Conservation (phyloP, 2,888 invertebrate species). For the Luperina testacea region DNA sequence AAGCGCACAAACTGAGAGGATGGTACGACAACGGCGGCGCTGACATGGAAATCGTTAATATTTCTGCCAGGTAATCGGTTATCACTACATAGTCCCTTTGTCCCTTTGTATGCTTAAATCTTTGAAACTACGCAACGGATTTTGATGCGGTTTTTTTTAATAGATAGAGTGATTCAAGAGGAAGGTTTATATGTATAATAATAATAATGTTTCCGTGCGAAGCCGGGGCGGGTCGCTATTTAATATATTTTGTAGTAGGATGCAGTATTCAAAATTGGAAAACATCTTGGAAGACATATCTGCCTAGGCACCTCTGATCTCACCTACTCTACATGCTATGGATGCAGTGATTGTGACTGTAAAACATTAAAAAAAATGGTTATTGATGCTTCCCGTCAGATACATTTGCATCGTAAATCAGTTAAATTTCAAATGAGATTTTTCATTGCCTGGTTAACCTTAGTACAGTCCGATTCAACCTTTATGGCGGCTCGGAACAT, state of each 20-base stretch:
- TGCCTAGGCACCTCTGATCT: neutral
- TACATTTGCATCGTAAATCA: neutral
- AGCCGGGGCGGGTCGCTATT: too few species aligned
- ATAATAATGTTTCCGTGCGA: too few species aligned
- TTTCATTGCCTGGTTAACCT: neutral
- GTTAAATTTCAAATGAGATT: neutral
- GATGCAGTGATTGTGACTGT: neutral
- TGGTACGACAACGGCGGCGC: slow-evolving; percentile 97
- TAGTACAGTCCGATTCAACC: neutral
- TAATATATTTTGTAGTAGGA: neutral
- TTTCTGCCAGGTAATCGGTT: slow-evolving; percentile 90
- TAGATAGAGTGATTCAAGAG: too few species aligned
- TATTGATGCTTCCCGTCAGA: neutral
- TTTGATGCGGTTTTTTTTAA: too few species aligned
- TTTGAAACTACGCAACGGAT: too few species aligned
- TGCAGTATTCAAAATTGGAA: neutral
- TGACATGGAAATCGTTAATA: slow-evolving; percentile 90
- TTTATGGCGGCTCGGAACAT: too few species aligned
- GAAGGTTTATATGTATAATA: too few species aligned
- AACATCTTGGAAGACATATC: neutral
- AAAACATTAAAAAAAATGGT: neutral
- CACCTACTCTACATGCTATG: neutral
- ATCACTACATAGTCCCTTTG: too few species aligned
- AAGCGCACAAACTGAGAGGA: slow-evolving; percentile 95
- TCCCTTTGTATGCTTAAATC: too few species aligned